phyloP scores from a whole-genome alignment of 2,797 vertebrate species.

The Alauda arvensis region DNA sequence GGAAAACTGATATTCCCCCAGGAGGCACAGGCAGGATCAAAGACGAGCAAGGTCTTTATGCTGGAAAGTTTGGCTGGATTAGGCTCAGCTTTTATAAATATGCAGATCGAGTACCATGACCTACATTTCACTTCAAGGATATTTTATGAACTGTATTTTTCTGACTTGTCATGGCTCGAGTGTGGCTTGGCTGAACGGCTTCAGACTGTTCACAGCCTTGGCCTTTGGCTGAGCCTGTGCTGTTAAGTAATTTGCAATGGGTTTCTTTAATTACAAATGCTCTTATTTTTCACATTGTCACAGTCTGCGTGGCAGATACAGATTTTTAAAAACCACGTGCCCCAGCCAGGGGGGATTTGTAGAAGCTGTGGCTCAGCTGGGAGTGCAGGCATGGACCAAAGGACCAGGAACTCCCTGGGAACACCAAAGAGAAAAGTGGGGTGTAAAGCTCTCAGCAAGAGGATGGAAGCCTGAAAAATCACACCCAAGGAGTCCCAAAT shows the following conservation, averaged over 20 bases:
- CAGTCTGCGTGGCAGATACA: background rate
- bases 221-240: background rate
- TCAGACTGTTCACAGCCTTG: background rate
- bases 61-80: slow-evolving; percentile 25
- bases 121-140: slow-evolving; percentile 37
- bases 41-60: background rate
- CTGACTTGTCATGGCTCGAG: slow-evolving; percentile 23
- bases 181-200: slow-evolving; percentile 11
- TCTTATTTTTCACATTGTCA: background rate
- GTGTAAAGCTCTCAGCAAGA: background rate
- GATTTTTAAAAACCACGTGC: background rate
- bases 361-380: slow-evolving; percentile 1
- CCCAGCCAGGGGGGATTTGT: background rate
- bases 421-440: background rate
- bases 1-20: slow-evolving; percentile 5
- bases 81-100: slow-evolving; percentile 36
- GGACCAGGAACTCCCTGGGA: background rate
- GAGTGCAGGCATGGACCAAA: background rate
- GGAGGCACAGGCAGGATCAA: slow-evolving; percentile 26
- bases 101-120: slow-evolving; percentile 11
- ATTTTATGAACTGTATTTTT: slow-evolving; percentile 38
- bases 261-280: slow-evolving; percentile 22
- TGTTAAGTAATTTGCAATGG: slow-evolving; percentile 9
- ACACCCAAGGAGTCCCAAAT: background rate
- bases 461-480: background rate